Evolutionary conservation across 1,140 invertebrate genomes (phyloP).

Genomic region (Ceratina calcarata): DNA sequence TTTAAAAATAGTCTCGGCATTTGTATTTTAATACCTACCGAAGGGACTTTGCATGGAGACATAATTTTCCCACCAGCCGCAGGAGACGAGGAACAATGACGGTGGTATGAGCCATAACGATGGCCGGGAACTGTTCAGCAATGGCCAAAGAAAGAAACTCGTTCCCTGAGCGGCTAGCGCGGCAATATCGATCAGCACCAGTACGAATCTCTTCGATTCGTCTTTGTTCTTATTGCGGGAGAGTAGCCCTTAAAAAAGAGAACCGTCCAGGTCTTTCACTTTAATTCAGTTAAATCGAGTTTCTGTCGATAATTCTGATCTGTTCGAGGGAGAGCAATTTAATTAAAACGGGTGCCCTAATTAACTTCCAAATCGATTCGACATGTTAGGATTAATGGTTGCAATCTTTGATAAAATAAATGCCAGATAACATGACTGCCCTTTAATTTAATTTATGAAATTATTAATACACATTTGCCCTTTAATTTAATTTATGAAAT

Average conservation of each 20-base stretch:
- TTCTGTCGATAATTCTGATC: background rate
- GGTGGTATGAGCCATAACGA: slow-evolving; percentile 92
- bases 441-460: too few relatives aligned
- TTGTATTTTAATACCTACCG: slow-evolving; percentile 72
- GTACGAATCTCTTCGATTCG: slow-evolving; percentile 89
- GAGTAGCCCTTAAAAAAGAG: slow-evolving; percentile 84
- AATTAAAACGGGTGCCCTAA: background rate
- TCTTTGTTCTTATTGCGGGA: slow-evolving; percentile 87
- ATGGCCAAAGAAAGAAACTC: slow-evolving; percentile 94
- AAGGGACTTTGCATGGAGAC: slow-evolving; percentile 91
- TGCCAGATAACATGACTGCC: too few relatives aligned
- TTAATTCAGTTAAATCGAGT: background rate
- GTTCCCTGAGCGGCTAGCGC: slow-evolving; percentile 92
- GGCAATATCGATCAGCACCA: slow-evolving; percentile 90
- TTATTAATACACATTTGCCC: too few relatives aligned
- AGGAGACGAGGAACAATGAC: slow-evolving; percentile 90
- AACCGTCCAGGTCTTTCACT: background rate
- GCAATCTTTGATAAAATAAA: too few relatives aligned
- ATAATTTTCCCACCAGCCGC: slow-evolving; percentile 99
- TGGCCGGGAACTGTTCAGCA: slow-evolving; percentile 85
- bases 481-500: too few relatives aligned
- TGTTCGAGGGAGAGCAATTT: too few relatives aligned
- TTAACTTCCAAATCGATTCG: too few relatives aligned
- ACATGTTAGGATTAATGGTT: too few relatives aligned
- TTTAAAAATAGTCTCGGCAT: background rate